Conservation (phyloP, 2,113 vertebrate species). For the Rallus limicola region DNA sequence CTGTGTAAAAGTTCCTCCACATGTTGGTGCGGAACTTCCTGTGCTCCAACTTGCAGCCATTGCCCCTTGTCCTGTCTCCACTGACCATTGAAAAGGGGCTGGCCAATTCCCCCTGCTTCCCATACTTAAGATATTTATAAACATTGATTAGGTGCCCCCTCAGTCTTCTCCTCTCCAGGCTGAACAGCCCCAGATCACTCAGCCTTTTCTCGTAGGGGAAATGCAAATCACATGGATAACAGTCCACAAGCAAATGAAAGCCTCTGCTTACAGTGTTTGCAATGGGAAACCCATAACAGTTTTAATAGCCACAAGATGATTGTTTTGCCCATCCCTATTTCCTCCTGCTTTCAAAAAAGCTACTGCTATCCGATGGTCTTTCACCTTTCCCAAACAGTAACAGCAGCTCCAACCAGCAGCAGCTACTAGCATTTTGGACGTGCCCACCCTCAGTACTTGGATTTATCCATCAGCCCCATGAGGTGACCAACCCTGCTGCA, state of each 20-base stretch:
- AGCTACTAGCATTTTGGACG: not conserved
- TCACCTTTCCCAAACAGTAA: not conserved
- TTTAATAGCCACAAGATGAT: not conserved
- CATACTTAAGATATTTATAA: too few species aligned
- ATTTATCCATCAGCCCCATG: not conserved
- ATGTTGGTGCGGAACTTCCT: too few species aligned
- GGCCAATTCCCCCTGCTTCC: too few species aligned
- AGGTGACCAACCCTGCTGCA: not conserved
- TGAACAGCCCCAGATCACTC: too few species aligned
- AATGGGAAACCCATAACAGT: not conserved
- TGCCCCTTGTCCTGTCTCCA: too few species aligned
- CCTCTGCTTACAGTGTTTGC: not conserved
- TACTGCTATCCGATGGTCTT: not conserved
- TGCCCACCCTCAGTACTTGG: not conserved
- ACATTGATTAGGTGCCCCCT: too few species aligned
- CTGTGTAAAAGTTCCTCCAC: too few species aligned
- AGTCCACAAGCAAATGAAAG: not conserved
- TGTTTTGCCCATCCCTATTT: not conserved
- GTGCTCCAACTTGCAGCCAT: too few species aligned
- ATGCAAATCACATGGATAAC: not conserved
- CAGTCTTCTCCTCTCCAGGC: too few species aligned
- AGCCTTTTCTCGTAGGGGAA: not conserved
- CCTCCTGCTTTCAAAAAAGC: not conserved
- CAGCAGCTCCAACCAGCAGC: not conserved
- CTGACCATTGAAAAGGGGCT: too few species aligned